These are phyloP conservation scores for Benthosema pterotum DNA, from an alignment of 2,797 vertebrate genomes.

Conservation along the genomic window DNA sequence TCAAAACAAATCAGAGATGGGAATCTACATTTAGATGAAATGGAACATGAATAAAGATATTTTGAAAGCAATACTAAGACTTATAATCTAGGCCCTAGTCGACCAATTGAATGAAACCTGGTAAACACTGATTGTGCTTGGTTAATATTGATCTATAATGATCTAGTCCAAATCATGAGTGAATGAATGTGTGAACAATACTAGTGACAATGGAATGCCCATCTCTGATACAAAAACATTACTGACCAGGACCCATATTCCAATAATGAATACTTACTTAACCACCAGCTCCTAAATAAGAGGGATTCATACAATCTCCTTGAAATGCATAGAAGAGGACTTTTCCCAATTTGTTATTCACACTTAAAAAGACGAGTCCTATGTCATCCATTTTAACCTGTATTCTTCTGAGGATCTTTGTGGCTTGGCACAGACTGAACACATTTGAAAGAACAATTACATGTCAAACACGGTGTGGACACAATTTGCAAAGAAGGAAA, in stretches of 20 bases:
- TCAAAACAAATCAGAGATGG: background rate
- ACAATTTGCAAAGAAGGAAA: slow-evolving; percentile 42
- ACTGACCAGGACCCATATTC: slow-evolving; percentile 62
- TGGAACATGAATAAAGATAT: background rate
- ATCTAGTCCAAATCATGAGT: background rate
- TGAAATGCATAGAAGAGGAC: slow-evolving; percentile 66
- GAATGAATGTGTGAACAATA: slow-evolving; percentile 9
- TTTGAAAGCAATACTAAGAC: background rate
- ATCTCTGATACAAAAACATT: slow-evolving; percentile 54
- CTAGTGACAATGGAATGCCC: slow-evolving; percentile 37
- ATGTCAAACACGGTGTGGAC: slow-evolving; percentile 52
- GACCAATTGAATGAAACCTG: too few relatives aligned
- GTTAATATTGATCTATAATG: too few relatives aligned
- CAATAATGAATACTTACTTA: slow-evolving; percentile 72
- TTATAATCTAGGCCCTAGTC: too few relatives aligned
- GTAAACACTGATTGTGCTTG: too few relatives aligned
- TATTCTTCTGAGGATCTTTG: slow-evolving; percentile 77
- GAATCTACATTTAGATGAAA: background rate
- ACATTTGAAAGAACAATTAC: slow-evolving; percentile 77
- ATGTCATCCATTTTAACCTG: slow-evolving; percentile 71
- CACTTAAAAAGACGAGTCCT: slow-evolving; percentile 67
- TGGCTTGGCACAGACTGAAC: slow-evolving; percentile 71
- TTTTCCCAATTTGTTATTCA: slow-evolving; percentile 69
- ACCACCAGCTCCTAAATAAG: slow-evolving; percentile 71
- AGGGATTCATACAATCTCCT: slow-evolving; percentile 71